Base-by-base conservation (phyloP, 2,797 vertebrate genomes). In the Danio kyathit region DNA sequence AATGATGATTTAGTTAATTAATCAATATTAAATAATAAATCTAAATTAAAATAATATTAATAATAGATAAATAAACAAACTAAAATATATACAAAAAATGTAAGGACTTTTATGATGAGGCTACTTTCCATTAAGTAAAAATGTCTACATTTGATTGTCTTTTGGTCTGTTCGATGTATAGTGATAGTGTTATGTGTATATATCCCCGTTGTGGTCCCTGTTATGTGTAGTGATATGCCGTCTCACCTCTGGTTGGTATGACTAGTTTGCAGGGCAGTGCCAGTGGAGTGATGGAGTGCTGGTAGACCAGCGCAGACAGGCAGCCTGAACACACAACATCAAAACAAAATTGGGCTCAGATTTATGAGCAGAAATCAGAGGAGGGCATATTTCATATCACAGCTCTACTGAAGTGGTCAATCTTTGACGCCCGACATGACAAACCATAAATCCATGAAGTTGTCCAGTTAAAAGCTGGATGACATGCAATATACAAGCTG, bases 281-380 rank as follows among this genome's bases (percentile, higher is more conserved):
- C 93, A 99, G 90, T 0, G 98, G 98, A 9, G 96, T 99, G 93
- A 99, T 97, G 51, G 97, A 98, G 88, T 99, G 98, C 91, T 99
- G 98, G 92, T 99, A 99, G 66, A 99, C 98, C 92, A 99, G 89
- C 0, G 98, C 97, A 0, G 97, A 99, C 40, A 99, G 93, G 77
- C 97, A 98, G 54, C 98, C 98, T 99, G 89, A 13, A 83, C 52
- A 80, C 38, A 63, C 63, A 81, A 69, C 80, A 80, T 65, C 44
- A 12, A 82, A 65, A 80, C 48, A 81, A 64, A 54, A 38, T 8
- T 64, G 14, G 17, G 60, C 43, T 63, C 72, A 84, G 69, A 83
- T 85, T 84, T 84, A 84, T 0, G 49, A 71, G 8, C 12, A 8
- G 80, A 63, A 84, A 84, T 78, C 41, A 80, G 74, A 82, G 44